A percentile compares a stretch with the other conserved stretches of the same genome.
Conservation (phyloP, 2,113 vertebrate genomes). For the Cichladusa arquata region DNA sequence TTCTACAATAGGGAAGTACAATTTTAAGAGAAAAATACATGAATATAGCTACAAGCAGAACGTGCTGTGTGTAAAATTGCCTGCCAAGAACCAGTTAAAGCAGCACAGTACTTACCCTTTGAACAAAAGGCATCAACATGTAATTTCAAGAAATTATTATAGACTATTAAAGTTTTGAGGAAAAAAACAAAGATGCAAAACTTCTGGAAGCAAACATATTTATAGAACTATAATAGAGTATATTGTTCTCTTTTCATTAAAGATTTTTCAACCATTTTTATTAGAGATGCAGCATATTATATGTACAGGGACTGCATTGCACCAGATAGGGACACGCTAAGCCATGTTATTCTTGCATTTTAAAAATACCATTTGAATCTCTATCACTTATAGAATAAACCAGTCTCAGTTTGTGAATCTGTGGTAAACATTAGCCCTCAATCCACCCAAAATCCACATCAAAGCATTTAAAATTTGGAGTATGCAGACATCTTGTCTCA, state of each 20-base stretch:
- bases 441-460: slow-evolving; percentile 60
- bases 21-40: neutral
- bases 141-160: slow-evolving; percentile 66
- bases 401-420: slow-evolving; percentile 47
- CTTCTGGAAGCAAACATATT: slow-evolving; percentile 43
- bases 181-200: slow-evolving; percentile 39
- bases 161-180: slow-evolving; percentile 57
- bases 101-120: slow-evolving; percentile 79
- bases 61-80: neutral
- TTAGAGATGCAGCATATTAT: slow-evolving; percentile 67
- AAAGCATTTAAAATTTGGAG: slow-evolving; percentile 57
- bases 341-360: slow-evolving; percentile 55
- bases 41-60: neutral
- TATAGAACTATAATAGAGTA: neutral
- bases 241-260: slow-evolving; percentile 57
- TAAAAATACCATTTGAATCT: slow-evolving; percentile 55
- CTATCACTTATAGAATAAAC: slow-evolving; percentile 60
- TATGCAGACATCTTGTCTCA: slow-evolving; percentile 33
- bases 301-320: slow-evolving; percentile 73
- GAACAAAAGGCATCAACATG: slow-evolving; percentile 71
- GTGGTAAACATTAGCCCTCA: slow-evolving; percentile 57
- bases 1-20: slow-evolving; percentile 39
- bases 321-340: slow-evolving; percentile 64
- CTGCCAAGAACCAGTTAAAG: slow-evolving; percentile 60
- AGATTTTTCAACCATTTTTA: slow-evolving; percentile 65